Percentiles rank a stretch among this genome's conserved stretches.
phyloP scores from a whole-genome alignment of 92 coral and sea anemone species.

The Siderastrea siderea region DNA sequence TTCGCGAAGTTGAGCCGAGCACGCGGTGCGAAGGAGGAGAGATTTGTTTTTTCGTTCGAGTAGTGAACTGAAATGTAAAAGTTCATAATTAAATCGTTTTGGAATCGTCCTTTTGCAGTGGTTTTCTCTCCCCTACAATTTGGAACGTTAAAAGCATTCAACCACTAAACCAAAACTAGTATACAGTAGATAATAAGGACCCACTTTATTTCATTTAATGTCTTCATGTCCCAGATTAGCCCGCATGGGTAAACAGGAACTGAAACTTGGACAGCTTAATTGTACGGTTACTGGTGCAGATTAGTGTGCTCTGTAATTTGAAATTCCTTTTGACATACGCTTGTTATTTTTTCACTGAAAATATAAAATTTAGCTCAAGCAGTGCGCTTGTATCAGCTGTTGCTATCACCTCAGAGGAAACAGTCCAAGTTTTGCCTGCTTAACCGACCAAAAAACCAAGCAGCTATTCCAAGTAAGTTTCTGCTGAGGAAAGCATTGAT shows the following conservation, averaged over 20 bases:
- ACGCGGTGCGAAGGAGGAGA: too few species aligned
- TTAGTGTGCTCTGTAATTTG: neutral
- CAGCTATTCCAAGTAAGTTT: neutral
- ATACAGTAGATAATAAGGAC: too few species aligned
- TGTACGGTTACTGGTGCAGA: neutral
- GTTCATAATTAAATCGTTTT: too few species aligned
- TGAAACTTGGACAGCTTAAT: neutral
- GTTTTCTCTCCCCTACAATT: too few species aligned
- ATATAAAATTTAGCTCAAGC: neutral
- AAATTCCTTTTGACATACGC: neutral
- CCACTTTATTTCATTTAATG: too few species aligned
- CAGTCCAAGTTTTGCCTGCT: neutral
- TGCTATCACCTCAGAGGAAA: neutral
- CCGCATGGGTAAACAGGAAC: neutral
- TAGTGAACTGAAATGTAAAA: too few species aligned
- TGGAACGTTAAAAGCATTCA: too few species aligned
- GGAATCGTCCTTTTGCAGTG: too few species aligned
- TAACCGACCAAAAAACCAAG: neutral
- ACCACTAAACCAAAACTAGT: too few species aligned
- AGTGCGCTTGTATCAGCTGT: neutral
- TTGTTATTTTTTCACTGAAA: neutral
- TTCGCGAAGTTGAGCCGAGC: too few species aligned
- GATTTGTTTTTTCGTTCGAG: too few species aligned
- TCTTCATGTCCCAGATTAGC: neutral
- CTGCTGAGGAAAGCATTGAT: neutral